Evolutionary conservation across 2,797 vertebrate genomes (phyloP), one percentile per base, ranked within the genome.

Genomic region (Oreochromis grahami): DNA sequence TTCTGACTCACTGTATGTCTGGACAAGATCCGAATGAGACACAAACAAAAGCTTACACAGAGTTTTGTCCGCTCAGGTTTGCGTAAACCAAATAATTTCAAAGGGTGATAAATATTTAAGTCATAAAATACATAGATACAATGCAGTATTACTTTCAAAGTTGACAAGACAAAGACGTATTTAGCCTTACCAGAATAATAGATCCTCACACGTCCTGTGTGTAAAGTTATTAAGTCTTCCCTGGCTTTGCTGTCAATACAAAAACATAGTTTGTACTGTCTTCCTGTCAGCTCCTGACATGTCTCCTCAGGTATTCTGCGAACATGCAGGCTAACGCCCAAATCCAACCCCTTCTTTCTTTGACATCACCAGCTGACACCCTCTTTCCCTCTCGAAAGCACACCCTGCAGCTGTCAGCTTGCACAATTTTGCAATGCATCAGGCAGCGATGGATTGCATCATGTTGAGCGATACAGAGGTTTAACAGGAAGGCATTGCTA

Each of bases 231-330:
- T 74, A 88, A 89, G 87, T 93, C 90, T 87, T 86, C 60, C 17
- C 55, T 81, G 70, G 63, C 60, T 86, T 63, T 77, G 76, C 74
- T 77, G 74, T 87, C 86, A 89, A 78, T 74, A 84, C 84, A 89
- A 89, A 88, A 83, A 74, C 79, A 89, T 83, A 88, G 86, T 90
- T 86, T 84, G 51, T 26, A 84, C 88, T 70, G 78, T 82, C 84
- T 65, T 91, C 76, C 76, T 76, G 78, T 94, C 94, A 89, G 84
- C 86, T 95, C 92, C 83, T 83, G 88, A 92, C 95, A 90, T 94
- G 95, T 94, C 94, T 94, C 92, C 88, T 95, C 95, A 96, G 95
- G 96, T 95, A 95, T 96, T 93, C 89, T 86, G 90, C 38, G 38
- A 92, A 90, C 78, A 89, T 52, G 84, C 78, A 80, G 36, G 79